Evolutionary conservation across 1,140 invertebrate species (phyloP).

Genomic region (Drosophila bifasciata): DNA sequence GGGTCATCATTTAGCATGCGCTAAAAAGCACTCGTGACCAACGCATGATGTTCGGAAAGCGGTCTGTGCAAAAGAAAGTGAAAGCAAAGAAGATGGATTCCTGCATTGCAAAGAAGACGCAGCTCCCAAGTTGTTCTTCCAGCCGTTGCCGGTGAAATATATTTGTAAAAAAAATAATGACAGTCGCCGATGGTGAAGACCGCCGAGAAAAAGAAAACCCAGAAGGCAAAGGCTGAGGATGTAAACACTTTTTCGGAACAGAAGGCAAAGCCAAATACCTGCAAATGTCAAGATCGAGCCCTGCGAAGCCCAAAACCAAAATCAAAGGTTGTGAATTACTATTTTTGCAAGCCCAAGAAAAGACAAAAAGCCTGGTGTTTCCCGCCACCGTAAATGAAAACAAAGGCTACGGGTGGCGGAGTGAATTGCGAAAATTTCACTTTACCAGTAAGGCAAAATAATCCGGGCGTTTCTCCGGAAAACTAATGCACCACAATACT

Average conservation of each 20-base stretch:
- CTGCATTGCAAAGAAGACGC: constrained; percentile 17
- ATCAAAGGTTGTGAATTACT: constrained; percentile 10
- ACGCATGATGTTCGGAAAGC: constrained; percentile 42
- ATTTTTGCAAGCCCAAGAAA: constrained; percentile 27
- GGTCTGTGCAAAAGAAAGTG: constrained; percentile 19
- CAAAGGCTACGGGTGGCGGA: constrained; percentile 25
- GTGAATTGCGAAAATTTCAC: too few species aligned
- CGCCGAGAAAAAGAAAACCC: constrained; percentile 42
- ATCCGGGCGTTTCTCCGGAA: too few species aligned
- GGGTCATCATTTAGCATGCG: constrained; percentile 85
- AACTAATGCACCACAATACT: too few species aligned
- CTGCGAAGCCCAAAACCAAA: constrained; percentile 27
- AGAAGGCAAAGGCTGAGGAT: constrained; percentile 43
- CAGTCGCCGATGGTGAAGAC: constrained; percentile 49
- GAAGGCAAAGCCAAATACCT: constrained; percentile 30
- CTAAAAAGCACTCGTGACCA: constrained; percentile 52
- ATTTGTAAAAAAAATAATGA: constrained; percentile 31
- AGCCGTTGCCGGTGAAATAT: constrained; percentile 64
- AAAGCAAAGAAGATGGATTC: constrained; percentile 25
- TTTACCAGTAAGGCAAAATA: too few species aligned
- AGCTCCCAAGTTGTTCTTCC: constrained; percentile 30
- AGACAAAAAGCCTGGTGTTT: constrained; percentile 9
- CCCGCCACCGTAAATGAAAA: constrained; percentile 23
- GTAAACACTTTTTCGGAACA: constrained; percentile 26
- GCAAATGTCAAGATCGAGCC: constrained; percentile 25